Evolutionary conservation across 2,797 vertebrate species (phyloP), one percentile per base, ranked within the genome.

Genomic region (Falco peregrinus): DNA sequence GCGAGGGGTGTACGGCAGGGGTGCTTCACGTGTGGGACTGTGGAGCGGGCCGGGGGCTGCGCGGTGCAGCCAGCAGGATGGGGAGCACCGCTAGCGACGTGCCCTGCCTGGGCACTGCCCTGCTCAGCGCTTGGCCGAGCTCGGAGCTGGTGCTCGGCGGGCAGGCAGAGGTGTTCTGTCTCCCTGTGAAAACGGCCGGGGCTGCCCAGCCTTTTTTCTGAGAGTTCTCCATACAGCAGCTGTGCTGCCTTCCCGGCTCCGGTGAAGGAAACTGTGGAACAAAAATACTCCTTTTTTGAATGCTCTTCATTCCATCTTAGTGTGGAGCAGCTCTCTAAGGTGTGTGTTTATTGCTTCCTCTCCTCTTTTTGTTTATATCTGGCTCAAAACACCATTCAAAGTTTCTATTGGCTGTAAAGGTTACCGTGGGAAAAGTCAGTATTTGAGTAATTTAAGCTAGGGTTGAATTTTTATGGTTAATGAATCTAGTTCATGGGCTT

Each of bases 21-120:
- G 17, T 22, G 1, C 41, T 45, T 60, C 10, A 16, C 68, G 28
- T 26, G 11, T 5, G 0, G 14, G 65, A 4, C 41, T 0, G 9
- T 0, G 7, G 78, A 31, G 41, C 14, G 13, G 47, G 33, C 33
- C 14, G 13, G 54, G 16, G 26, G 33, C 41, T 29, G 69, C 11
- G 2, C 2, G 28, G 43, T 14, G 48, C 16, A 7, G 54, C 6
- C 39, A 16, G 65, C 33, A 18, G 53, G 13, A 12, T 48, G 25
- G 48, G 0, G 12, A 67, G 65, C 56, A 9, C 10, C 8, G 6
- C 7, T 11, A 37, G 37, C 13, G 15, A 10, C 4, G 20, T 51
- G 67, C 33, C 20, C n/a, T 17, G 33, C 3, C 41, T 25, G 22
- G 10, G 71, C 65, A 15, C 51, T 9, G 59, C 45, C 35, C 25